Conservation (phyloP, 2,797 vertebrate genomes). For the Chiroxiphia lanceolata region DNA sequence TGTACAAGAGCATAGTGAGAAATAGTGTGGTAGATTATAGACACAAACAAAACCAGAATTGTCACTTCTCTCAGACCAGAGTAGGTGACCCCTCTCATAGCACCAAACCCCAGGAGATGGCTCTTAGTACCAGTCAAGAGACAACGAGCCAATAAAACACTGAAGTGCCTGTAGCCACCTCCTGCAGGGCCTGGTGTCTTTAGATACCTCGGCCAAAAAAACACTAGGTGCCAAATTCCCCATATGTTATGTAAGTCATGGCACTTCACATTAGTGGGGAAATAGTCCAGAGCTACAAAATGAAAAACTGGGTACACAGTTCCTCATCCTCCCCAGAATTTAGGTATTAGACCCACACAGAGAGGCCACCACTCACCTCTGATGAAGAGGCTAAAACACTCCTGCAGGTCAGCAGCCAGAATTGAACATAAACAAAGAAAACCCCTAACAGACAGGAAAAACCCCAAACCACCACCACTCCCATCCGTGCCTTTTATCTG, state of each 20-base stretch:
- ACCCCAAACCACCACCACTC: rapidly evolving
- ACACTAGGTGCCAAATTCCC: neutral
- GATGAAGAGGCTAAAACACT: neutral
- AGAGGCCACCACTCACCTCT: neutral
- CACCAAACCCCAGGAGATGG: neutral
- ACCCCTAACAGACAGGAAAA: rapidly evolving
- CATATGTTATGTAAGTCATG: rapidly evolving
- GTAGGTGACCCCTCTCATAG: neutral
- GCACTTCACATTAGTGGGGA: neutral
- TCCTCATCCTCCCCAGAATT: neutral
- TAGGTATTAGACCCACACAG: neutral
- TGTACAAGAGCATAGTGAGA: neutral
- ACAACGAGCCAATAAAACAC: neutral
- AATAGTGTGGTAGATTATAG: neutral
- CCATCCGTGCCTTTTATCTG: neutral
- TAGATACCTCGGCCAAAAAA: neutral
- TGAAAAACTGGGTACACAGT: neutral
- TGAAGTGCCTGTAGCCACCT: neutral
- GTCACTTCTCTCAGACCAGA: neutral
- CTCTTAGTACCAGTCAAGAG: neutral
- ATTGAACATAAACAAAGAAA: neutral
- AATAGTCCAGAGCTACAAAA: neutral
- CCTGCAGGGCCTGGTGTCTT: too few relatives aligned
- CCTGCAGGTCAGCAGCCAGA: neutral
- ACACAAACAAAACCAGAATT: neutral